Evolutionary conservation across 37 sponge, comb jelly and placozoan genomes (phyloP).

Genomic region (Ianthella basta): DNA sequence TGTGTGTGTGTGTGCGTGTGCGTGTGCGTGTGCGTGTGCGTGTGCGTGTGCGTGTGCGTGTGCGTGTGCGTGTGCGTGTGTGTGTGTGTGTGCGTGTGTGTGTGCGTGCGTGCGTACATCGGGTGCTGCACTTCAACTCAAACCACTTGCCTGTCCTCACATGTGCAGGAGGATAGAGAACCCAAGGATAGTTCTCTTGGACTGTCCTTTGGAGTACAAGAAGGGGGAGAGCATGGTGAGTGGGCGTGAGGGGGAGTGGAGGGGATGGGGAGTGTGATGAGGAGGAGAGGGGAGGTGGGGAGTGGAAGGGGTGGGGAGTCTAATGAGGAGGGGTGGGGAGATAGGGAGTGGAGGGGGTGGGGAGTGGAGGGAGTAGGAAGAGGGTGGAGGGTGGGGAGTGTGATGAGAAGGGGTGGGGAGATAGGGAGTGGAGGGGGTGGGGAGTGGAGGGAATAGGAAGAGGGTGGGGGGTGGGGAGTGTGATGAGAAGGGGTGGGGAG

Average conservation of each 20-base stretch:
- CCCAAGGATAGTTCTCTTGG: slow-evolving; percentile 91
- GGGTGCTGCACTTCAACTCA: background rate
- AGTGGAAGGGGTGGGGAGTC: background rate
- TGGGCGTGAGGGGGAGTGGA: background rate
- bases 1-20: background rate
- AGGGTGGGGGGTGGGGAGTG: too few relatives aligned
- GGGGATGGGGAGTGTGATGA: slow-evolving; percentile 15
- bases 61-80: background rate
- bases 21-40: background rate
- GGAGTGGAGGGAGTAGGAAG: too few relatives aligned
- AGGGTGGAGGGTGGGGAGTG: too few relatives aligned
- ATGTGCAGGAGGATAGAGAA: slow-evolving; percentile 78
- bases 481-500: too few relatives aligned
- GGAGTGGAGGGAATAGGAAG: too few relatives aligned
- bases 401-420: too few relatives aligned
- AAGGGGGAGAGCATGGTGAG: slow-evolving; percentile 94
- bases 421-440: too few relatives aligned
- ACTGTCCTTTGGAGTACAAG: slow-evolving; percentile 97
- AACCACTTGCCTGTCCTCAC: background rate
- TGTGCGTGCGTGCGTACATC: background rate
- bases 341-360: too few relatives aligned
- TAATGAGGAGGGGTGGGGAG: too few relatives aligned
- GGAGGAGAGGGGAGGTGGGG: slow-evolving; percentile 11
- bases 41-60: background rate
- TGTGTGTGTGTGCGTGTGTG: background rate